Base-by-base conservation (phyloP, 2,113 vertebrate species). In the Varanus salvator region DNA sequence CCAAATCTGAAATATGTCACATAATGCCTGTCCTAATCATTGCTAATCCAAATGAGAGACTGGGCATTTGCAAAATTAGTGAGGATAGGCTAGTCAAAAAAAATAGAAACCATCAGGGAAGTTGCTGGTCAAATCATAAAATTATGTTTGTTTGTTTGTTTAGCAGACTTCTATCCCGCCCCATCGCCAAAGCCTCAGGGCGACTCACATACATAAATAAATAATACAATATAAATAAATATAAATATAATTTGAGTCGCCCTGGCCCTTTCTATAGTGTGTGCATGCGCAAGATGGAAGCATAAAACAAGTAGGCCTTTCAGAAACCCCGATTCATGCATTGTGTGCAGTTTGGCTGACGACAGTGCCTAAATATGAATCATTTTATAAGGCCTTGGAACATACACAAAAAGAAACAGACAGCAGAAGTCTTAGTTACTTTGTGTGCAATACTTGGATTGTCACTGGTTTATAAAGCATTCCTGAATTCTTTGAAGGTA, bases 291-390 rank as follows among this genome's bases (percentile, higher is more conserved):
- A 90, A 92, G 87, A 92, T 52, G 75, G 90, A 82, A 89, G 1
- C 80, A 19, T 72, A 71, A 89, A 85, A 60, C 66, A n/a, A 71
- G 12, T 9, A 71, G n/a, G 54, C 91, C 90, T 88, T 80, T 52
- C 82, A 94, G 91, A 94, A 88, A 5, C 27, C 48, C n/a, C 69
- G 44, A 60, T 68, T 93, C 85, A 86, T 92, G 77, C 75, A 80
- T 7, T 38, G 74, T 92, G 66, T 12, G 29, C 52, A 27, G 74
- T 92, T 89, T 86, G 80, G 1, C 78, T 86, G 84, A 93, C 34
- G 23, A 38, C 54, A 84, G 69, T 84, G 64, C 91, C 80, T 8
- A 87, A 69, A 71, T 44, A 77, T n/a, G 2, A 60, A 8, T 52
- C 52, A 75, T 27, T 50, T n/a, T 31, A 66, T 31, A 87, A n/a